phyloP scores from a whole-genome alignment of 2,797 vertebrate genomes.

The Fistularia commersonii region DNA sequence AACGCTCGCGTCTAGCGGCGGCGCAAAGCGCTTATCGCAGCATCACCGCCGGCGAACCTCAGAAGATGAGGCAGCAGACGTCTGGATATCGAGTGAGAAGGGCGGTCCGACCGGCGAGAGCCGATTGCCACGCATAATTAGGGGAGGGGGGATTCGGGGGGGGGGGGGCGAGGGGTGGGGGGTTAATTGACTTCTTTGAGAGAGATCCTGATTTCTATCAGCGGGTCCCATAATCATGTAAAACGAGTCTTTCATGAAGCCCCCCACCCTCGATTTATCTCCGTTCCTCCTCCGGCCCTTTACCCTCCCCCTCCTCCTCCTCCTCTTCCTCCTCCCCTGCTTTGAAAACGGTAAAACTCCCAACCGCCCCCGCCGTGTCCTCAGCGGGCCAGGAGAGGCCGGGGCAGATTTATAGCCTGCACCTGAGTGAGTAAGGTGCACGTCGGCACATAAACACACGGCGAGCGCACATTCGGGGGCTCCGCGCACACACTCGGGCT shows the following conservation, averaged over 20 bases:
- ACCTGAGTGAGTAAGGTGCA: slow-evolving; percentile 55
- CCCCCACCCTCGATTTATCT: slow-evolving; percentile 56
- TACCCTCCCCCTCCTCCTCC: slow-evolving; percentile 11
- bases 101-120: slow-evolving; percentile 60
- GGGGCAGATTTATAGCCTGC: slow-evolving; percentile 62
- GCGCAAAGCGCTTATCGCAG: too few relatives aligned
- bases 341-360: slow-evolving; percentile 37
- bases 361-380: slow-evolving; percentile 32
- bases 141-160: slow-evolving; percentile 11
- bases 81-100: slow-evolving; percentile 55
- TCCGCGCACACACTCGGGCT: slow-evolving; percentile 18
- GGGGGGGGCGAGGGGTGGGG: slow-evolving; percentile 33
- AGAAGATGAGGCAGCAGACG: slow-evolving; percentile 37
- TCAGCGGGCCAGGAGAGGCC: slow-evolving; percentile 39
- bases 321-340: slow-evolving; percentile 6
- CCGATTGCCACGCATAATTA: slow-evolving; percentile 66
- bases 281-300: slow-evolving; percentile 40
- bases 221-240: slow-evolving; percentile 62
- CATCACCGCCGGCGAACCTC: too few relatives aligned
- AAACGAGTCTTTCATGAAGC: slow-evolving; percentile 58
- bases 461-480: slow-evolving; percentile 16
- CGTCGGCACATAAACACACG: slow-evolving; percentile 29
- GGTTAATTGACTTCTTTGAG: slow-evolving; percentile 71
- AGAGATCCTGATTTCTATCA: slow-evolving; percentile 72
- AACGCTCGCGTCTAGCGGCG: too few relatives aligned